Conservation (phyloP, 2,888 invertebrate species). For the Apodemia hepburni region DNA sequence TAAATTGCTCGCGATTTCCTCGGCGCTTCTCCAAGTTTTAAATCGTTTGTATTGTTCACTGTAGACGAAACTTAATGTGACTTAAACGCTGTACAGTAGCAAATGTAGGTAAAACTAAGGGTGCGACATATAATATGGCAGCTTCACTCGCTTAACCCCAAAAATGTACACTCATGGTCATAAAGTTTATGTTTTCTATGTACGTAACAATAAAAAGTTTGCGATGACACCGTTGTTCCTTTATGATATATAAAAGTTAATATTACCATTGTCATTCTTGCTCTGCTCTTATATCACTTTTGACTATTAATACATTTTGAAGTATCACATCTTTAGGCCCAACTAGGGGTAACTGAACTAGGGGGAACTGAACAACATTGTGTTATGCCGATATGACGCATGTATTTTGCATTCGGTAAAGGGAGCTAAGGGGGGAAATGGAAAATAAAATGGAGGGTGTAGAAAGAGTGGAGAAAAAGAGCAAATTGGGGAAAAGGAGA, state of each 20-base stretch:
- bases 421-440: too few relatives aligned
- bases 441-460: too few relatives aligned
- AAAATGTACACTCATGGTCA: constrained; percentile 57
- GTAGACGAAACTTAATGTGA: constrained; percentile 64
- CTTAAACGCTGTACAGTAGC: constrained; percentile 53
- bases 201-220: background rate
- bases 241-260: background rate
- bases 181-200: background rate
- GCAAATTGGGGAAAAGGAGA: too few relatives aligned
- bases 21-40: constrained; percentile 52
- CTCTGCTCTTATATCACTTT: background rate
- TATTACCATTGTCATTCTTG: background rate
- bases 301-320: too few relatives aligned
- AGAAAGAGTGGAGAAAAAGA: too few relatives aligned
- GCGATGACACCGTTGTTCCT: background rate
- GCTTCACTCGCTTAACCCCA: constrained; percentile 42
- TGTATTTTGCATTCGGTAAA: too few relatives aligned
- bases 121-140: constrained; percentile 60
- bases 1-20: constrained; percentile 57
- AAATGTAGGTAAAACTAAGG: constrained; percentile 57
- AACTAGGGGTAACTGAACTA: too few relatives aligned
- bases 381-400: too few relatives aligned
- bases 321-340: too few relatives aligned
- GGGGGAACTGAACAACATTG: too few relatives aligned
- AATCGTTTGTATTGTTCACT: constrained; percentile 61